A percentile compares a stretch with the other conserved stretches of the same genome.
phyloP scores from a whole-genome alignment of 2,113 vertebrate genomes.

The Lepus americanus region DNA sequence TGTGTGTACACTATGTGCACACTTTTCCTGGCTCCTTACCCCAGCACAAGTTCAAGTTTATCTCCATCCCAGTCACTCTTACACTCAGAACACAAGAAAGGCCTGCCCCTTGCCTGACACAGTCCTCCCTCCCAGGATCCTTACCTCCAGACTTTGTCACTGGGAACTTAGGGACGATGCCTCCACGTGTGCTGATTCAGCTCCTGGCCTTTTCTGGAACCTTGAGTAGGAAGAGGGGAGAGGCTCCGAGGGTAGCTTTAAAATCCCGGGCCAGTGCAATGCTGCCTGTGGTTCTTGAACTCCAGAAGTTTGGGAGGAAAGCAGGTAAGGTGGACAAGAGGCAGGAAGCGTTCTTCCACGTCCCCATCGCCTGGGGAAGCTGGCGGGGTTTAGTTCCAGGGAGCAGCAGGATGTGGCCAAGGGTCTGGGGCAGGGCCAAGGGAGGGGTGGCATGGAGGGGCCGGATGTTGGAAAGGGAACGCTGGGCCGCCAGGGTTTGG shows the following conservation, averaged over 20 bases:
- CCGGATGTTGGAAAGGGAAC: conserved; percentile 65
- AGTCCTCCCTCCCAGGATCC: background rate
- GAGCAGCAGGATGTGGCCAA: conserved; percentile 87
- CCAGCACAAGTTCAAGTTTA: background rate
- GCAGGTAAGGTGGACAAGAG: conserved; percentile 84
- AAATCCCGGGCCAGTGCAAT: conserved; percentile 72
- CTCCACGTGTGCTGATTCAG: conserved; percentile 45
- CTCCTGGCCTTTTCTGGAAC: conserved; percentile 72
- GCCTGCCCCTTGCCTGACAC: no score
- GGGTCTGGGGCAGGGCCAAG: conserved; percentile 83
- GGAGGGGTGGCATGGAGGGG: conserved; percentile 75
- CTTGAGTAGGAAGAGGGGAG: conserved; percentile 41
- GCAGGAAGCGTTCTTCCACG: conserved; percentile 87
- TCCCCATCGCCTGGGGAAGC: conserved; percentile 86
- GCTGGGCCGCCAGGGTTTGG: conserved; percentile 66
- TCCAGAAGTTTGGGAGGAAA: conserved; percentile 76
- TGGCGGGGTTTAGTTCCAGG: conserved; percentile 80
- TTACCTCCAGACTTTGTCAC: background rate
- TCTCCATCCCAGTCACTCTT: background rate
- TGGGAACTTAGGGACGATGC: conserved; percentile 39
- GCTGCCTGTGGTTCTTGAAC: conserved; percentile 77
- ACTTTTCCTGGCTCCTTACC: background rate
- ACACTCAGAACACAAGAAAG: background rate
- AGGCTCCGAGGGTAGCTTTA: conserved; percentile 57
- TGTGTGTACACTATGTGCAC: no score